These are phyloP conservation scores for Ephydatia muelleri DNA, from an alignment of 37 sponge, comb jelly and placozoan species.

Conservation along the genomic window DNA sequence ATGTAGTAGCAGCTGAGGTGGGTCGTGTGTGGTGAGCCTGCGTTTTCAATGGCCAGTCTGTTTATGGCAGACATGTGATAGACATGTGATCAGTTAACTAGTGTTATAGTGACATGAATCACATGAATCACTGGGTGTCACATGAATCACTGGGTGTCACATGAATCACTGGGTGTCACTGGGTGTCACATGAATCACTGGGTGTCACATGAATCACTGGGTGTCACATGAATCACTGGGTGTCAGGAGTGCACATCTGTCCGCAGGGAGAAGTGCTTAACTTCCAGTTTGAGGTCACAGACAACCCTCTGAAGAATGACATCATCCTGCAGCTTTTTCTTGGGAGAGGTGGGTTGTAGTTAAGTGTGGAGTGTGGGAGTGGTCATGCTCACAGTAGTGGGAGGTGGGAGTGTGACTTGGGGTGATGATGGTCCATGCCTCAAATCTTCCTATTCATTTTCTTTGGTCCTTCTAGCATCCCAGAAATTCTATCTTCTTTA, in stretches of 20 bases:
- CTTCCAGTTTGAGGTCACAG: constrained; percentile 46
- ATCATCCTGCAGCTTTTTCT: constrained; percentile 39
- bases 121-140: too few species aligned
- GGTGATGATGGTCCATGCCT: too few species aligned
- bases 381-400: not conserved
- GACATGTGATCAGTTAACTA: not conserved
- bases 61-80: not conserved
- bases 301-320: not conserved
- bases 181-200: too few species aligned
- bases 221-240: too few species aligned
- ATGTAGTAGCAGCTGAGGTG: not conserved
- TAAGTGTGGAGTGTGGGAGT: not conserved
- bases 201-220: too few species aligned
- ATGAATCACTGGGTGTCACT: too few species aligned
- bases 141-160: too few species aligned
- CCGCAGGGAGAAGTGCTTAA: constrained; percentile 16
- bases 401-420: too few species aligned
- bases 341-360: constrained; percentile 44
- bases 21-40: too few species aligned
- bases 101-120: not conserved
- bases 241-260: not conserved
- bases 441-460: not conserved
- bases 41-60: too few species aligned
- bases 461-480: constrained; percentile 26
- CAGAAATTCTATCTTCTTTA: constrained; percentile 31